phyloP scores from a whole-genome alignment of 2,797 vertebrate genomes.

The Sebastes miniatus region DNA sequence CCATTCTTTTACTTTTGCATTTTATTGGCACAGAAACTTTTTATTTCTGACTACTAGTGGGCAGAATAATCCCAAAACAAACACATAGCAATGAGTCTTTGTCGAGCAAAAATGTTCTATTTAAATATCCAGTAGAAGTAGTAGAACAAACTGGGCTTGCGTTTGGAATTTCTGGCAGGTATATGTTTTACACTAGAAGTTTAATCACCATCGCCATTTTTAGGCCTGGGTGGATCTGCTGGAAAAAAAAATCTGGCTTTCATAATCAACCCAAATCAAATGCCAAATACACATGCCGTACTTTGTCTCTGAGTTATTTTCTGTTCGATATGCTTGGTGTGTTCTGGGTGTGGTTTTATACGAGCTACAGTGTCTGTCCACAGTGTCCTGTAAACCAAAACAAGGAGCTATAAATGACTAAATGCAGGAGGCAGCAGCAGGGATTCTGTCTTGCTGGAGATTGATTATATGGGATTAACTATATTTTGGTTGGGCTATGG shows the following conservation, averaged over 20 bases:
- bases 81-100: background rate
- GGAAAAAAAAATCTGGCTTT: background rate
- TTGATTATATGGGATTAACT: too few species aligned
- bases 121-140: background rate
- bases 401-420: background rate
- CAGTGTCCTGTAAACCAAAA: background rate
- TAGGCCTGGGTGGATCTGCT: background rate
- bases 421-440: too few species aligned
- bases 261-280: background rate
- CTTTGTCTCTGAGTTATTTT: background rate
- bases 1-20: background rate
- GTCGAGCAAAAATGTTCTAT: background rate
- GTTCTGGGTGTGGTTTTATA: background rate
- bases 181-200: background rate
- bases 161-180: background rate
- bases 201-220: background rate
- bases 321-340: background rate
- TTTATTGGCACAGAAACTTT: background rate
- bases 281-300: background rate
- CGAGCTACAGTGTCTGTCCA: background rate
- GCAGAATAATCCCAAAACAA: background rate
- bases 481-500: background rate
- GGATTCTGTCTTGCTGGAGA: background rate
- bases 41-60: background rate
- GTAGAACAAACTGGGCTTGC: background rate